Percentiles rank a stretch among this genome's conserved stretches.
phyloP scores from a whole-genome alignment of 2,113 vertebrate genomes.

The Zosterops pallidus region DNA sequence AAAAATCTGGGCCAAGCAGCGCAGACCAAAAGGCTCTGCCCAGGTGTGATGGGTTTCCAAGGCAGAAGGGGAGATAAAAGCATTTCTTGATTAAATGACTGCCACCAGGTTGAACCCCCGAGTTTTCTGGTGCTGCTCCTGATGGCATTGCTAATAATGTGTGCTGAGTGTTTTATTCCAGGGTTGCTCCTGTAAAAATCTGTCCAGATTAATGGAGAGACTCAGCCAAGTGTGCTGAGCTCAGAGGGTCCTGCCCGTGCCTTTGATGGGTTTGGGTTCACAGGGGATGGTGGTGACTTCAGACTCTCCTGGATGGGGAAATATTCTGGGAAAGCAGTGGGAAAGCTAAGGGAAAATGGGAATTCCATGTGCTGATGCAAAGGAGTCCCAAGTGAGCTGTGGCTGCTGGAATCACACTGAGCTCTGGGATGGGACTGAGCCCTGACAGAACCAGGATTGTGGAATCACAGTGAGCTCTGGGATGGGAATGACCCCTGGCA shows the following conservation, averaged over 20 bases:
- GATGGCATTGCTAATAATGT: not conserved
- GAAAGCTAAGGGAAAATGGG: no score
- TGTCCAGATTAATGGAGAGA: not conserved
- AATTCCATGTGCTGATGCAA: not conserved
- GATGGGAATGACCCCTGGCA: no score
- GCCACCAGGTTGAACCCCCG: not conserved
- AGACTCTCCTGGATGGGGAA: not conserved
- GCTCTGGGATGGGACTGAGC: not conserved
- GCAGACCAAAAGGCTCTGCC: not conserved
- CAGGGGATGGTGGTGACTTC: not conserved
- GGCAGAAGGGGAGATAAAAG: not conserved
- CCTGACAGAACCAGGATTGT: no score
- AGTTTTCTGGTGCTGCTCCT: not conserved
- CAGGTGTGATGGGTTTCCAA: not conserved
- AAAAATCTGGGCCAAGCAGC: not conserved
- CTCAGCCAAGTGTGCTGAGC: not conserved
- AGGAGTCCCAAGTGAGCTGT: not conserved
- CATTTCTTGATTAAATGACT: slow-evolving; percentile 36
- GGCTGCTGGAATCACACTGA: rapidly evolving
- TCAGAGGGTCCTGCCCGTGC: not conserved
- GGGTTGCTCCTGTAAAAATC: not conserved
- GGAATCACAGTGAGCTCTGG: no score
- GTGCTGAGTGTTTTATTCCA: not conserved
- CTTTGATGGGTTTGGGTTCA: not conserved
- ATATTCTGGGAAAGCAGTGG: not conserved